Evolutionary conservation across 2,888 invertebrate species (phyloP), one percentile per base, ranked within the genome.

Genomic region (Phalera bucephala): DNA sequence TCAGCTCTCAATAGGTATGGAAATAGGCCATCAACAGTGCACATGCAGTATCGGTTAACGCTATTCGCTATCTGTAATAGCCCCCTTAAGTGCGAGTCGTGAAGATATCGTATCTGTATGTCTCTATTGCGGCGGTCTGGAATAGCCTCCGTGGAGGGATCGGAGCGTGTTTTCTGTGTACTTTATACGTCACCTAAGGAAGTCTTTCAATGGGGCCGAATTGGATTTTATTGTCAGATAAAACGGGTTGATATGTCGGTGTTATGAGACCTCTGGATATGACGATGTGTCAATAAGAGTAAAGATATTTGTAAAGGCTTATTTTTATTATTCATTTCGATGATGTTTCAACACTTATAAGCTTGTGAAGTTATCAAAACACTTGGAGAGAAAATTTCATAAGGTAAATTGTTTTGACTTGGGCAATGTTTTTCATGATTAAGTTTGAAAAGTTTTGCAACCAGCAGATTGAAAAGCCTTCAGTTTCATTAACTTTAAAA

Each of bases 1-100:
- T 73, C 61, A 64, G 65, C 61, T 56, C 55, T 72, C 74, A 63
- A 70, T 78, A 63, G 70, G 59, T 67, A 78, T 76, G 78, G 72
- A 70, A 78, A 77, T 73, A 64, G 64, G 59, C 65, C 64, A 65
- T 71, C 68, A 66, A 58, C 56, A 69, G 64, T 69, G 69, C 74
- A 71, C 67, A 66, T 66, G 70, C 71, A 70, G 64, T 64, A 61
- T 60, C 60, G 62, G 55, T 57, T 72, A 67, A 62, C 45, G 64
- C 68, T 59, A 66, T 74, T 64, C 69, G 65, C 68, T 78, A 79
- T 80, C 79, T 72, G 52, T 72, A 78, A 81, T 69, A 71, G 64
- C 64, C 61, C 52, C 60, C 62, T 59, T 64, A 68, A 67, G 62
- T 59, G 59, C 56, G 51, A 53, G 60, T 60, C 66, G 64, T 64